Conservation (phyloP, 2,888 invertebrate species). For the Drosophila tripunctata region DNA sequence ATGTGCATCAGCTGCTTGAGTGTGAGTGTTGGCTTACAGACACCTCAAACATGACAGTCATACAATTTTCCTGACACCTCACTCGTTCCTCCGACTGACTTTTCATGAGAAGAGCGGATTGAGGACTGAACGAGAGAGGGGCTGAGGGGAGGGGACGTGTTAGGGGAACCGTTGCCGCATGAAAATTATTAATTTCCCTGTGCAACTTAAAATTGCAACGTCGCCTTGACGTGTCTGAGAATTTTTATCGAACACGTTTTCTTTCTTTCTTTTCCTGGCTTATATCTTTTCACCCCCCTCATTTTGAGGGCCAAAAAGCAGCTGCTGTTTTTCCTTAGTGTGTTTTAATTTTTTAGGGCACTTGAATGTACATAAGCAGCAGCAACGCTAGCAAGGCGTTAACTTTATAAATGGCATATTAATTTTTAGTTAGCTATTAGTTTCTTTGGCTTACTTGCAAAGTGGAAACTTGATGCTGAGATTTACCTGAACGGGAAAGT, state of each 20-base stretch:
- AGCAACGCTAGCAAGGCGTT: slow-evolving; percentile 23
- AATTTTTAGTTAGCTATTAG: slow-evolving; percentile 42
- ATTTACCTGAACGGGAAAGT: not conserved
- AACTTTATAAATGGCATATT: slow-evolving; percentile 65
- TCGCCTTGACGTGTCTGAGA: slow-evolving; percentile 26
- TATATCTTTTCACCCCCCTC: not conserved
- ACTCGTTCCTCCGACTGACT: slow-evolving; percentile 36
- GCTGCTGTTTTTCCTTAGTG: not conserved
- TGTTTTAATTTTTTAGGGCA: not conserved
- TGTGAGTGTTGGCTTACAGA: slow-evolving; percentile 53
- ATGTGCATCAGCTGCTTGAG: slow-evolving; percentile 24
- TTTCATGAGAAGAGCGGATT: slow-evolving; percentile 19
- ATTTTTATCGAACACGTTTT: slow-evolving; percentile 38
- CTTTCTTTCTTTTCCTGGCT: not conserved
- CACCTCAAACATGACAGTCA: slow-evolving; percentile 57
- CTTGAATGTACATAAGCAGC: not conserved
- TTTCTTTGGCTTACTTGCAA: slow-evolving; percentile 24
- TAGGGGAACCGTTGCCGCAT: slow-evolving; percentile 39
- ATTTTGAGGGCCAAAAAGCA: not conserved
- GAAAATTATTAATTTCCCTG: slow-evolving; percentile 72
- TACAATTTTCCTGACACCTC: slow-evolving; percentile 52
- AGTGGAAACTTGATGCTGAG: not conserved
- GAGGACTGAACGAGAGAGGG: not conserved
- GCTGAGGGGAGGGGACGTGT: not conserved
- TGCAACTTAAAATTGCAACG: slow-evolving; percentile 67